Evolutionary conservation across 2,797 vertebrate species (phyloP), one percentile per base, ranked within the genome.

Genomic region (Anguilla pacifica): DNA sequence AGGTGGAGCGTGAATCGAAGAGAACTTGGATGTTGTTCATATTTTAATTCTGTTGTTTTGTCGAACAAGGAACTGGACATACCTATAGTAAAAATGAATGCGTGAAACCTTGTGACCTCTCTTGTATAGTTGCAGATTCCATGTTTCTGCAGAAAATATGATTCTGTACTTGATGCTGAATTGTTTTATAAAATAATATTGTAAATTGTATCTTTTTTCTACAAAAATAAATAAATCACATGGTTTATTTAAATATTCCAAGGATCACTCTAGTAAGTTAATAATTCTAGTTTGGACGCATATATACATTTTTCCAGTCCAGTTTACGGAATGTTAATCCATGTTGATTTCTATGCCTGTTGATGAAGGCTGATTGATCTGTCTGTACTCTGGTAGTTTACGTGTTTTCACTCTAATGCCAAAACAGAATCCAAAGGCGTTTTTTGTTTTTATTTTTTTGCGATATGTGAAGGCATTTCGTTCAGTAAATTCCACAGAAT

Each of bases 141-240:
- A 39, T 43, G 91, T 96, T 96, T 96, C 96, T 96, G 96, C 95
- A 94, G 90, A 92, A 95, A 94, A 94, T 95, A 95, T 96, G 96
- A 97, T 95, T 95, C 96, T 96, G 95, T 96, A 95, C 94, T 96
- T 97, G 96, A 95, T 95, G 95, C 96, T 96, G 91, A 96, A 97
- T 96, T 97, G 96, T 97, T 97, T 97, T 96, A 96, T 97, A 97
- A 97, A 97, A 97, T 97, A 96, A 96, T 94, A 96, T 97, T 97
- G 96, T 97, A 97, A 96, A 96, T 94, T 94, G 96, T 96, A 97
- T 95, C 90, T 92, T 97, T 97, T 97, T 97, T 96, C 97, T 97
- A 95, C 96, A 95, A 72, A 96, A 96, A 95, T 46, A 83, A 97
- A 97, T 97, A 97, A 97, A 97, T 96, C 94, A 93, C 96, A 95